Base-by-base conservation (phyloP, 2,888 invertebrate genomes). In the Latrodectus hesperus region DNA sequence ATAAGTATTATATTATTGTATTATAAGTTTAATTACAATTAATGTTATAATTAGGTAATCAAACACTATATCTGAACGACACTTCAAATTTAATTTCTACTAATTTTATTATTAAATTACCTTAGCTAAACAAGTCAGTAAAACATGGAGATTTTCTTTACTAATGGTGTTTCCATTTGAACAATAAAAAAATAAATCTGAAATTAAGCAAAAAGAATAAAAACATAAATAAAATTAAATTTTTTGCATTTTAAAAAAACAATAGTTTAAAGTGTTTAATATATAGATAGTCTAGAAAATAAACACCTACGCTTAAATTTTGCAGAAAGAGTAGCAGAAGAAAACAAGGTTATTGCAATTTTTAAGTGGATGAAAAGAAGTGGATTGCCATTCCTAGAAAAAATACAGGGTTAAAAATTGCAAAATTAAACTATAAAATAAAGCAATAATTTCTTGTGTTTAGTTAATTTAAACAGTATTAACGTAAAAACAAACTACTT, bases 351-450 rank as follows among this genome's bases (percentile, higher is more conserved):
- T 76, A 96, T 92, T 0, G 94, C 93, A 0, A 95, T 93, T 93
- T 96, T 96, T 0, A 95, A 94, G 84, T 95, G 94, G 81, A 95
- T 92, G 0, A 96, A 95, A 91, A 94, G 93, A 49, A 96, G 93
- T 22, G 81, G 60, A n/a, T 81, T 81, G 65, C 81, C 86, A 74
- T 75, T 55, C 51, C 85, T 86, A 52, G 67, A 79, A 84, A 22
- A n/a, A 65, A n/a, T n/a, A 11, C 38, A 70, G n/a, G 17, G 55
- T 68, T 38, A 53, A 49, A 71, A 55, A 79, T 9, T 17, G 9
- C n/a, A 67, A 17, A 67, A 11, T 11, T 67, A 67, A 5, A 17
- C 38, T 38, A 38, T 38, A 38, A 38, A 38, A 38, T 38, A 38
- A 38, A 38, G 6, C 38, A 38, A 4, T 68, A 26, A 68, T 68